Evolutionary conservation across 2,797 vertebrate genomes (phyloP).

Genomic region (Chiroxiphia lanceolata): DNA sequence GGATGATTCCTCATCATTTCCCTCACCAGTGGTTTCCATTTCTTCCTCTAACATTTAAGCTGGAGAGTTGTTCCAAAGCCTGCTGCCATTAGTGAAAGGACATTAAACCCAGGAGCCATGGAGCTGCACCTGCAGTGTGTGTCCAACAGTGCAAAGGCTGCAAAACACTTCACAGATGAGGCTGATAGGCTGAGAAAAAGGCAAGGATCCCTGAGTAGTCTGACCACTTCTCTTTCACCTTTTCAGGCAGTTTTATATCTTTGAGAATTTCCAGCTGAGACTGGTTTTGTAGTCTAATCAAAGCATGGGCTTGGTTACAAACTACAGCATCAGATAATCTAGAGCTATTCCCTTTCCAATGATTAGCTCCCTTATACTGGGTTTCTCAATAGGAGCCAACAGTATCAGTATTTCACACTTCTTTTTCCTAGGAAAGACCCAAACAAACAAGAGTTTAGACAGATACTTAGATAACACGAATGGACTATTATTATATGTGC

Average conservation of each 20-base stretch:
- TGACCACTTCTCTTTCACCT: background rate
- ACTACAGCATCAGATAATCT: too few species aligned
- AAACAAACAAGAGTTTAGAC: background rate
- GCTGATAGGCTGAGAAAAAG: background rate
- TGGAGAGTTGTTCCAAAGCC: background rate
- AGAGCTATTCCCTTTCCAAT: background rate
- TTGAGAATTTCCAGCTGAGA: background rate
- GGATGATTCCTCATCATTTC: background rate
- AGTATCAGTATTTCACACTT: background rate
- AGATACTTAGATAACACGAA: background rate
- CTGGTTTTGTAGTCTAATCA: background rate
- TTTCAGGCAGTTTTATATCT: background rate
- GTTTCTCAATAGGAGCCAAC: background rate
- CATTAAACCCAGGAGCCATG: background rate
- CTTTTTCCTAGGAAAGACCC: background rate
- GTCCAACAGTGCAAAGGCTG: background rate
- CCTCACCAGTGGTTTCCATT: background rate
- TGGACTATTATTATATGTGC: background rate
- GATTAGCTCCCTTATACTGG: rapidly evolving
- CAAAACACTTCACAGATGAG: background rate
- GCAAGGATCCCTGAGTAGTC: background rate
- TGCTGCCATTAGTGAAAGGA: background rate
- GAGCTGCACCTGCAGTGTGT: background rate
- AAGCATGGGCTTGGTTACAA: background rate
- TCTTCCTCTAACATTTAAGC: background rate